phyloP scores from a whole-genome alignment of 2,113 vertebrate species.

The Ploceus nigricollis region DNA sequence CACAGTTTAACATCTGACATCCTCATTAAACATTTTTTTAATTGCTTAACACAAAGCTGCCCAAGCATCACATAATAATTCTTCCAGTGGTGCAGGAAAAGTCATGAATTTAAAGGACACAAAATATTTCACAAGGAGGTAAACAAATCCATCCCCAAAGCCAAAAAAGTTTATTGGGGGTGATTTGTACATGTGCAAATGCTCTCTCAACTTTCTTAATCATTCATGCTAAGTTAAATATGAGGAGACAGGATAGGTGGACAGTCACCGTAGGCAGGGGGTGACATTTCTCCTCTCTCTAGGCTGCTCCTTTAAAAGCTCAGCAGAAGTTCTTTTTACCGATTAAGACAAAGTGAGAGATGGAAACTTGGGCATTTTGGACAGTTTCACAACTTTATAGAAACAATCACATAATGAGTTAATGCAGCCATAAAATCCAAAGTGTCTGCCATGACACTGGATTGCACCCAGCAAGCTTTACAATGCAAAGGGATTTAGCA shows the following conservation, averaged over 20 bases:
- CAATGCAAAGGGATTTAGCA: not conserved
- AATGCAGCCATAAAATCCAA: not conserved
- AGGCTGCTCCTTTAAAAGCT: not conserved
- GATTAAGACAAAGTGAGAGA: not conserved
- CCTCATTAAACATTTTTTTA: not conserved
- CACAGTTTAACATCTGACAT: not conserved
- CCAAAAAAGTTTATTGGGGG: not conserved
- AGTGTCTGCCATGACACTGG: not conserved
- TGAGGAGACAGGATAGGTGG: not conserved
- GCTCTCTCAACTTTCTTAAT: not conserved
- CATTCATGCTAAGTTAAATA: not conserved
- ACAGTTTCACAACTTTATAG: not conserved
- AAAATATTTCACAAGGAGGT: not conserved
- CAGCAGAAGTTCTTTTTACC: not conserved
- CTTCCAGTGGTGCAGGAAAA: not conserved
- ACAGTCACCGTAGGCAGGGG: not conserved
- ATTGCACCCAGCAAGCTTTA: not conserved
- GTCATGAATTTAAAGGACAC: not conserved
- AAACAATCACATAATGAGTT: not conserved
- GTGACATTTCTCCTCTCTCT: not conserved
- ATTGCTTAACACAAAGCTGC: not conserved
- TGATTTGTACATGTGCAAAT: not conserved
- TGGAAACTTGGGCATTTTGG: not conserved
- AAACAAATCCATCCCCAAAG: not conserved
- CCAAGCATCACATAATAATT: not conserved